Evolutionary conservation across 2,888 invertebrate genomes (phyloP), one percentile per base, ranked within the genome.

Genomic region (Acanthococcus lagerstroemiae): DNA sequence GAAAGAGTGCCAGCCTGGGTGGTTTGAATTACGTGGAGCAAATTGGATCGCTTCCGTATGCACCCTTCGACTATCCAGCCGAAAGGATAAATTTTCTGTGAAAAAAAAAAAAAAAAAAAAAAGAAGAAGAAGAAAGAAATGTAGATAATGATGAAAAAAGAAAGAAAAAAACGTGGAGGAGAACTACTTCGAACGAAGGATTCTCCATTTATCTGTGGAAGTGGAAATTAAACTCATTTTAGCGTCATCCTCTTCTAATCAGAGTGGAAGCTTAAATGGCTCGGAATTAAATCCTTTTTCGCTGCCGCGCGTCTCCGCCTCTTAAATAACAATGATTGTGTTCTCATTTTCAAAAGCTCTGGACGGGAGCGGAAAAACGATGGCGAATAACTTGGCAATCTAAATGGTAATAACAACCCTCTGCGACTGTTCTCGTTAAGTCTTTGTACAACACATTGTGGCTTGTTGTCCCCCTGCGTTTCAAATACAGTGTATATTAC

Each of bases 251-350:
- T 30, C 44, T 57, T 57, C 45, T 57, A 57, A 57, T 57, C 57
- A 57, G 44, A 57, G 57, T 57, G 57, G 57, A 57, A 57, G 57
- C 57, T 57, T 57, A 57, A 57, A 57, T 57, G 57, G 57, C 12
- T 45, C 57, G 44, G 57, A 57, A 57, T 57, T 45, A 57, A 57
- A 57, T 57, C 57, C 56, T 57, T 57, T 57, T 57, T 37, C 26
- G 12, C 12, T 30, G 4, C 46, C 19, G 15, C 46, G 15, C 46
- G 19, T 45, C 19, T 15, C 15, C 37, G 37, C 37, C 37, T 19
- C 44, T 22, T 21, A 19, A 45, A 57, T 57, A 37, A 57, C 45
- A 22, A 21, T 15, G 57, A 37, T 24, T 45, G 4, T 57, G 15
- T 15, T 45, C 12, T 57, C 45, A 57, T 22, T 57, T 57, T 37